phyloP scores from a whole-genome alignment of 2,113 vertebrate genomes.

The Herpetotheres cachinnans region DNA sequence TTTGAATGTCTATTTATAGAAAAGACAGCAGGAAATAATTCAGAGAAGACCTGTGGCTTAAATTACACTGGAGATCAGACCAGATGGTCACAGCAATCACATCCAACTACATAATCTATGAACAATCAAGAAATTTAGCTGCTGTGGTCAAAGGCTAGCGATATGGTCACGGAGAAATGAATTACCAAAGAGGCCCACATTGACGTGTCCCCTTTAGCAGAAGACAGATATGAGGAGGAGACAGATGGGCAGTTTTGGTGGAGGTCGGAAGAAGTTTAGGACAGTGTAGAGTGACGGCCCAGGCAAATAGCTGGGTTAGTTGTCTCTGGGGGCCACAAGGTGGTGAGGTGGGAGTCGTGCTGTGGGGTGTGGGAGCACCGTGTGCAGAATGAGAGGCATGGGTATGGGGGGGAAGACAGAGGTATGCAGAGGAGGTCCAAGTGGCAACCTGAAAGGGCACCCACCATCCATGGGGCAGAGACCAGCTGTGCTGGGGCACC shows the following conservation, averaged over 20 bases:
- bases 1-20: constrained; percentile 46
- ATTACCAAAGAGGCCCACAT: accelerated
- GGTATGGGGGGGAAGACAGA: background rate
- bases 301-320: background rate
- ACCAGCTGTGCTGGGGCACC: background rate
- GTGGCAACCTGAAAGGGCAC: background rate
- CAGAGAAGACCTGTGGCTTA: constrained; percentile 38
- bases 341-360: accelerated
- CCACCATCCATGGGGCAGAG: background rate
- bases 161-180: background rate
- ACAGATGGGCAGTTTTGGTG: background rate
- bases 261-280: background rate
- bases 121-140: constrained; percentile 12
- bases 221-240: background rate
- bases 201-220: background rate
- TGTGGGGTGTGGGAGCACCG: background rate
- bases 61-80: background rate
- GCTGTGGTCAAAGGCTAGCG: background rate
- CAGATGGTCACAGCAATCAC: constrained; percentile 38
- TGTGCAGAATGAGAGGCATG: background rate
- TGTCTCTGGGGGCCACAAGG: accelerated
- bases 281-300: background rate
- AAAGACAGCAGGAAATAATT: constrained; percentile 39
- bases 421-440: background rate
- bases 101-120: constrained; percentile 4